Percentiles rank a stretch among this genome's conserved stretches.
Conservation (phyloP, 1,140 invertebrate genomes). For the Frieseomelitta varia region DNA sequence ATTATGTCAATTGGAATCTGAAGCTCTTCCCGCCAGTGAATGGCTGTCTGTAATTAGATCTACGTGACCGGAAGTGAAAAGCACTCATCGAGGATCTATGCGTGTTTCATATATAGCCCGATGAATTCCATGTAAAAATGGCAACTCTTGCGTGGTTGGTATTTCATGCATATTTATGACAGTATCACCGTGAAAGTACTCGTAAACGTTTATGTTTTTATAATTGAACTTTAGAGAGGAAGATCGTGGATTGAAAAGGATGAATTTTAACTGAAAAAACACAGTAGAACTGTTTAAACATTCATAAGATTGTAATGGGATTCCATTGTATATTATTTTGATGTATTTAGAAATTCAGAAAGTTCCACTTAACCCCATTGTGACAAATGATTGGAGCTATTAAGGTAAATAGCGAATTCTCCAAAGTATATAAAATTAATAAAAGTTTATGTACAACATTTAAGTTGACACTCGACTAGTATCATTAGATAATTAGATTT, state of each 20-base stretch:
- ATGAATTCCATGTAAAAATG: not conserved
- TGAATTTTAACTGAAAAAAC: no score
- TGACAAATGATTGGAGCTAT: no score
- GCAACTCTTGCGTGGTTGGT: not conserved
- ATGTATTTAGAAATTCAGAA: no score
- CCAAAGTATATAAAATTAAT: no score
- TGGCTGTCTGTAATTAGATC: not conserved
- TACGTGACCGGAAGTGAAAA: slow-evolving; percentile 29
- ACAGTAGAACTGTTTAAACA: no score
- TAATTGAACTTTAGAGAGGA: not conserved
- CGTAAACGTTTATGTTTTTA: not conserved
- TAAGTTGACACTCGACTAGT: not conserved
- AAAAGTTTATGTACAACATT: not conserved
- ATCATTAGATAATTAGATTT: no score
- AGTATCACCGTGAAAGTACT: slow-evolving; percentile 20
- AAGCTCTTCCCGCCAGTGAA: not conserved
- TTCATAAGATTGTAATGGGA: no score
- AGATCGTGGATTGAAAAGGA: not conserved
- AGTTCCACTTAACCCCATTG: no score
- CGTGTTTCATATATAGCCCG: not conserved
- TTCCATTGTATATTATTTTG: no score
- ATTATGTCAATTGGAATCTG: not conserved
- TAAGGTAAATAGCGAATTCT: no score
- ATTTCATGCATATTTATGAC: slow-evolving; percentile 31
- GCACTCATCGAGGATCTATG: not conserved